Percentiles rank a stretch among this genome's conserved stretches.
These are phyloP conservation scores for Nomada hirtipes DNA, from an alignment of 2,888 invertebrate genomes.

Conservation along the genomic window DNA sequence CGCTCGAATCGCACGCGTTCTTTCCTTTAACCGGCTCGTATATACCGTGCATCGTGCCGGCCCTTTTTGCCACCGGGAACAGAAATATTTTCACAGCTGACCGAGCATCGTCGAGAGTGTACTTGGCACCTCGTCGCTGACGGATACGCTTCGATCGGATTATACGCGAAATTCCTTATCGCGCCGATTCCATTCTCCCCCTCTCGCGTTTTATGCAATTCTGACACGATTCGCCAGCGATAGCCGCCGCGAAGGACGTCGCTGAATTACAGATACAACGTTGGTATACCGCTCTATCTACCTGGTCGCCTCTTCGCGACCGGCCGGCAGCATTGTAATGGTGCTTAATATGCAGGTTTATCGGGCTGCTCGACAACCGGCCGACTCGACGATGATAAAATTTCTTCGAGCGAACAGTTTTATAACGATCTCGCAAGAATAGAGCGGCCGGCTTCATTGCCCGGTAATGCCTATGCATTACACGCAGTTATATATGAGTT, in stretches of 20 bases:
- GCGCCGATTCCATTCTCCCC: neutral
- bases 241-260: neutral
- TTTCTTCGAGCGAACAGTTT: slow-evolving; percentile 14
- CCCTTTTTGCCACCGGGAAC: slow-evolving; percentile 70
- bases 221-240: neutral
- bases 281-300: neutral
- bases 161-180: slow-evolving; percentile 60
- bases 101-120: slow-evolving; percentile 64
- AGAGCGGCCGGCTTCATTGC: slow-evolving; percentile 28
- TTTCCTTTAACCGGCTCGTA: slow-evolving; percentile 66
- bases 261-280: neutral
- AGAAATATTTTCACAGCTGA: slow-evolving; percentile 75
- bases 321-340: neutral
- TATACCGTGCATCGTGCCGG: slow-evolving; percentile 65
- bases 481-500: slow-evolving; percentile 23
- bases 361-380: slow-evolving; percentile 3
- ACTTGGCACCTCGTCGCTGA: slow-evolving; percentile 68
- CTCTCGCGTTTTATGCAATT: neutral
- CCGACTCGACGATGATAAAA: neutral
- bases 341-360: slow-evolving; percentile 13
- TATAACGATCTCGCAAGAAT: slow-evolving; percentile 27
- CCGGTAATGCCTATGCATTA: slow-evolving; percentile 50
- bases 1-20: slow-evolving; percentile 73
- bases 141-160: slow-evolving; percentile 52
- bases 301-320: neutral